These are phyloP conservation scores for Emydoidea blandingii DNA, from an alignment of 2,797 vertebrate species.

Conservation along the genomic window DNA sequence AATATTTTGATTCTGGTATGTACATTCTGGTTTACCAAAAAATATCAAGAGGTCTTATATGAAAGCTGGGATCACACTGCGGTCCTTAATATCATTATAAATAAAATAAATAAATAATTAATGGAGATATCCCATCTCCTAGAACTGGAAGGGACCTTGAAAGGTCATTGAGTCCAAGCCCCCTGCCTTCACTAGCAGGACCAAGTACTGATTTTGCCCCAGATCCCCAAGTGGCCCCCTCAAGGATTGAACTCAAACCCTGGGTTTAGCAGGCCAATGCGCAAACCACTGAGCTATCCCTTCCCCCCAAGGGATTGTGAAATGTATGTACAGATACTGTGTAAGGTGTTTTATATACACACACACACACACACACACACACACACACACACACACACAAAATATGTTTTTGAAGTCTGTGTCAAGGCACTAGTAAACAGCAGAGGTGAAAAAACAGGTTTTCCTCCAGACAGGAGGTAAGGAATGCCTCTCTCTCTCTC, in stretches of 20 bases:
- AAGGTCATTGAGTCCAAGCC: no score
- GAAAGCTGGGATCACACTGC: neutral
- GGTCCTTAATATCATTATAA: neutral
- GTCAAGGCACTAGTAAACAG: neutral
- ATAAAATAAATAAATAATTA: no score
- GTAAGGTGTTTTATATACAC: neutral
- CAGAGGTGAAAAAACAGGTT: neutral
- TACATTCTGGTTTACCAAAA: neutral
- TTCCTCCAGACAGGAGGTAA: neutral
- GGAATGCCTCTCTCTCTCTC: neutral
- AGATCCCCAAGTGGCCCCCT: no score
- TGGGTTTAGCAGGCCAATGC: no score
- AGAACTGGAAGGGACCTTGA: no score
- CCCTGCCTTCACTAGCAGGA: no score
- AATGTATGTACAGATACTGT: neutral
- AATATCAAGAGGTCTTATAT: neutral
- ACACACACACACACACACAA: neutral
- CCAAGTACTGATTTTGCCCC: no score
- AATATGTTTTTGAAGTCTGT: neutral
- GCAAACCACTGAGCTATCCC: no score
- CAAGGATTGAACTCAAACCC: no score
- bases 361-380: no score
- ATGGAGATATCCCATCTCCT: no score
- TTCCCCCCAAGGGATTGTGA: neutral
- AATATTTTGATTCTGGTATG: neutral